Base-by-base conservation (phyloP, 2,888 invertebrate genomes). In the Drosophila cyrtoloma region DNA sequence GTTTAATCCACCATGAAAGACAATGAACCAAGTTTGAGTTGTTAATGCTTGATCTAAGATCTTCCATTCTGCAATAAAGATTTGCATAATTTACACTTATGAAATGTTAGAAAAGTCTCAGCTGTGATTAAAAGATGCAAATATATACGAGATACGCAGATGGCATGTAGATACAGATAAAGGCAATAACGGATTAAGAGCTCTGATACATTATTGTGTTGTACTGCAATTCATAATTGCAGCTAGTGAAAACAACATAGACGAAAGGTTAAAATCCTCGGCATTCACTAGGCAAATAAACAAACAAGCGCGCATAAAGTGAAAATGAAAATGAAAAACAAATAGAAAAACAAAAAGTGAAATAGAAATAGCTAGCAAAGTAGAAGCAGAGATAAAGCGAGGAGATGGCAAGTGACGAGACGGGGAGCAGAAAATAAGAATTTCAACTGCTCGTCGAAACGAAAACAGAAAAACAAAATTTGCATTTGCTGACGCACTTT, bases 401-500 rank as follows among this genome's bases (percentile, higher is more conserved):
- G 50, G 16, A 57, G 35, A 30, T 33, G 64, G 53, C 50, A 51
- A 60, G 14, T 30, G 56, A 59, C 42, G 64, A 56, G 52, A 19
- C n/a, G 42, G 47, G 55, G 22, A 62, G 61, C 32, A 50, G 28
- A 52, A 50, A 64, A 69, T 37, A 61, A 55, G 47, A 50, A 62
- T 58, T 59, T 30, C 32, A 64, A 75, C 66, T 64, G 51, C 52
- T 65, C 50, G 52, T 37, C 55, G 26, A 55, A 56, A 28, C 30
- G 19, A 28, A 28, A 67, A 12, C 33, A 50, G 53, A 62, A 80
- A 75, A 80, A 66, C 68, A 69, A 69, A 69, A 82, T 82, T 80
- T 82, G 77, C 82, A 77, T 75, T 80, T 80, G 80, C 82, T 82
- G 82, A 82, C 82, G 82, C 82, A 82, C 80, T 82, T 82, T 82